phyloP scores from a whole-genome alignment of 2,888 invertebrate species.

The Drosophila algonquin region DNA sequence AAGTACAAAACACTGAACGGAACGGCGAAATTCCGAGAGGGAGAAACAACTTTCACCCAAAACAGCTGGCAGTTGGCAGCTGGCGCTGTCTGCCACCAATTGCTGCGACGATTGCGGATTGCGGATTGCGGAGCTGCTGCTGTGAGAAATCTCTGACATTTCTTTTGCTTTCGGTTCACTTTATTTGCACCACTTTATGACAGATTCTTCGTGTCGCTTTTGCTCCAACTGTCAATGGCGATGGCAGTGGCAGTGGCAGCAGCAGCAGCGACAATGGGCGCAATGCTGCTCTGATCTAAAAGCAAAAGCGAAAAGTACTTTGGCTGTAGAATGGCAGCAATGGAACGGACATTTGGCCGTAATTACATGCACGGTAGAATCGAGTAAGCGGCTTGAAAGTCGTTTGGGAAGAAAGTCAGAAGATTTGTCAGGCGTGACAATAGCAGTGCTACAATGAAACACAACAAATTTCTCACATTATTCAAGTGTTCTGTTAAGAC shows the following conservation, averaged over 20 bases:
- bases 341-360: conserved; percentile 44
- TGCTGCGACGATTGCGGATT: not conserved
- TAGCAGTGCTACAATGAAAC: conserved; percentile 39
- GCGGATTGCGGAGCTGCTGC: conserved; percentile 17
- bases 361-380: conserved; percentile 59
- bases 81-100: conserved; percentile 20
- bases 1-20: conserved; percentile 13
- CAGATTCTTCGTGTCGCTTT: conserved; percentile 57
- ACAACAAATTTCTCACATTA: conserved; percentile 61
- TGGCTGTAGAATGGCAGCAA: conserved; percentile 21
- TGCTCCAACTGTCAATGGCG: conserved; percentile 49
- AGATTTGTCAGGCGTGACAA: conserved; percentile 62
- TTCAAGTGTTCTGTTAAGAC: conserved; percentile 55
- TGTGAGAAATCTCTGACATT: conserved; percentile 50
- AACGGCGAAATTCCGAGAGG: not conserved
- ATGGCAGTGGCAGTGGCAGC: conserved; percentile 27
- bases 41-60: conserved; percentile 39
- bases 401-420: conserved; percentile 62
- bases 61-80: conserved; percentile 28
- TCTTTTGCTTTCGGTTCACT: conserved; percentile 48
- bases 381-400: conserved; percentile 43
- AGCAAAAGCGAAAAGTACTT: conserved; percentile 56
- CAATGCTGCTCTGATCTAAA: conserved; percentile 25
- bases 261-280: conserved; percentile 45
- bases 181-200: conserved; percentile 63